phyloP scores from a whole-genome alignment of 2,797 vertebrate genomes.

The Potorous gilbertii region DNA sequence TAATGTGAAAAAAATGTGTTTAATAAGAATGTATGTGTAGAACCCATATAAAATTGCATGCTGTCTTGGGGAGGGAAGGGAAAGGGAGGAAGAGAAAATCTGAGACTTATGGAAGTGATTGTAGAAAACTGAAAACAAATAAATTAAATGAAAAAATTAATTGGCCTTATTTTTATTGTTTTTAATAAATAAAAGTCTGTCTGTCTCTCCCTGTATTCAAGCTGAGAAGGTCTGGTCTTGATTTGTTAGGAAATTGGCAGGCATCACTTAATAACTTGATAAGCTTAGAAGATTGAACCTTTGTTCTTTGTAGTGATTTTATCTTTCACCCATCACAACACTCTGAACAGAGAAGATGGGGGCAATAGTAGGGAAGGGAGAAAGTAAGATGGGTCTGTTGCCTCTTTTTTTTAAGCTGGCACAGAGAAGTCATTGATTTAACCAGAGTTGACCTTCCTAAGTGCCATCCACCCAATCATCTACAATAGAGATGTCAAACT shows the following conservation, averaged over 20 bases:
- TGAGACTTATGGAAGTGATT: no score
- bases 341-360: background rate
- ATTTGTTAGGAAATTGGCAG: background rate
- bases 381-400: background rate
- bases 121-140: no score
- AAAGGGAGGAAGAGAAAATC: no score
- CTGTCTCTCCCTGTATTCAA: background rate
- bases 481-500: background rate
- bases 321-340: background rate
- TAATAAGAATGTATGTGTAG: no score
- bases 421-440: background rate
- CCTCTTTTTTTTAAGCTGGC: background rate
- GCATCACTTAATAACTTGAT: background rate
- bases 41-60: no score
- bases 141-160: background rate
- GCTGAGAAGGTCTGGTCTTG: background rate
- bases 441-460: background rate
- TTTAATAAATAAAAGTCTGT: background rate
- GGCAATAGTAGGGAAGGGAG: background rate
- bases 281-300: background rate
- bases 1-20: no score
- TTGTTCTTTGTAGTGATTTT: background rate
- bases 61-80: no score
- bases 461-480: background rate
- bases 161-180: background rate